Evolutionary conservation across 2,888 invertebrate species (phyloP).

Genomic region (Dicyrtoma fusca): DNA sequence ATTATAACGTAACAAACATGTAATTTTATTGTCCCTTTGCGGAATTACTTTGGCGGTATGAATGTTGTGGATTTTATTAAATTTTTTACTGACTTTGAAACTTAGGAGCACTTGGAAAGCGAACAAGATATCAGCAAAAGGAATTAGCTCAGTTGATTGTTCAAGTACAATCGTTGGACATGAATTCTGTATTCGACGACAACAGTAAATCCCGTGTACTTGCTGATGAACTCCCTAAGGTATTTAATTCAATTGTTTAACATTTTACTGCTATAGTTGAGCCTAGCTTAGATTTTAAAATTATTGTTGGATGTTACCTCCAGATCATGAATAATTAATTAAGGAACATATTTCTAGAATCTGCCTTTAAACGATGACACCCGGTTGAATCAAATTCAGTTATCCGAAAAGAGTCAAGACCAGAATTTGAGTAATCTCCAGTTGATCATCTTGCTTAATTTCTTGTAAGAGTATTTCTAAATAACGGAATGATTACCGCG

Average conservation of each 20-base stretch:
- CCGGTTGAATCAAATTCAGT: constrained; percentile 76
- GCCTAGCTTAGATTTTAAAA: too few species aligned
- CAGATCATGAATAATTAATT: neutral
- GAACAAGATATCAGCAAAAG: constrained; percentile 85
- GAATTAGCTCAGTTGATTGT: constrained; percentile 81
- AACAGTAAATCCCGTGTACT: neutral
- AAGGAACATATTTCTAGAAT: constrained; percentile 61
- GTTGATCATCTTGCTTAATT: constrained; percentile 77
- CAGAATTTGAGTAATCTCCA: constrained; percentile 69
- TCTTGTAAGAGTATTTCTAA: constrained; percentile 68
- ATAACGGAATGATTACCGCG: constrained; percentile 10
- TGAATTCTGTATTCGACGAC: neutral
- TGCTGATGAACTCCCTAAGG: constrained; percentile 6
- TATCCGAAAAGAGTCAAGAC: constrained; percentile 66
- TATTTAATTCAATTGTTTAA: too few species aligned
- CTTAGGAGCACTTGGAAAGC: constrained; percentile 79
- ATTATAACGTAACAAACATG: too few species aligned
- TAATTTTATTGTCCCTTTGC: too few species aligned
- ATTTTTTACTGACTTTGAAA: constrained; percentile 13
- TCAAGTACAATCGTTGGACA: constrained; percentile 63
- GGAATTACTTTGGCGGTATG: too few species aligned
- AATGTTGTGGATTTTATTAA: neutral
- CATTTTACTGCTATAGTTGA: too few species aligned
- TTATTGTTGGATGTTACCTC: too few species aligned
- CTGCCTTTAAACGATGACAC: constrained; percentile 83